A percentile compares a stretch with the other conserved stretches of the same genome.
These are phyloP conservation scores for Myiozetetes cayanensis DNA, from an alignment of 2,113 vertebrate species.

Conservation along the genomic window DNA sequence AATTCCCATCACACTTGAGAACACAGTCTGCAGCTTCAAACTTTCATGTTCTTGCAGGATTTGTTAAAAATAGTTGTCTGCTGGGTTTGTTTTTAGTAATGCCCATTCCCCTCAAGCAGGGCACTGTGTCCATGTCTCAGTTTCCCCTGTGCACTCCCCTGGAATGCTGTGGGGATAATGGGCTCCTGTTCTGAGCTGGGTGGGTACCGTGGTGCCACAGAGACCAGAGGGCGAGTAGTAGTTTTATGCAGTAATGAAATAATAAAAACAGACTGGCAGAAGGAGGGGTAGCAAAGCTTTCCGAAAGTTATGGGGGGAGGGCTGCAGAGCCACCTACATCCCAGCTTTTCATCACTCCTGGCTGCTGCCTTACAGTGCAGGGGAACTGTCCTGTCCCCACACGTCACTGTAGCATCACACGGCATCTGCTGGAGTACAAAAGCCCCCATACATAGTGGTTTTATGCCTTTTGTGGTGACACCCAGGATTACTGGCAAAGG, in stretches of 20 bases:
- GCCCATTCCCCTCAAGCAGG: not conserved
- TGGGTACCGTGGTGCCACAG: not conserved
- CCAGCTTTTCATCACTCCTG: not conserved
- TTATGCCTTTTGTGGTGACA: not conserved
- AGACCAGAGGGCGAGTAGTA: not conserved
- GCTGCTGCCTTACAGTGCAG: not conserved
- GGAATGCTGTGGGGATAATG: not conserved
- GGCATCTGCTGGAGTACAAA: not conserved
- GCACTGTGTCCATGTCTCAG: not conserved
- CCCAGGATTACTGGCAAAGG: not conserved
- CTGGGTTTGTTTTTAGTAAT: not conserved
- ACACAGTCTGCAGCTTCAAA: not conserved
- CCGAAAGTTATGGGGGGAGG: not conserved
- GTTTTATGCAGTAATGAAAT: not conserved
- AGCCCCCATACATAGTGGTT: not conserved
- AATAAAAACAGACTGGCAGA: not conserved
- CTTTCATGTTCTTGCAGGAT: not conserved
- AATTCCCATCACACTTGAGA: not conserved
- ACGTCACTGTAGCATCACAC: not conserved
- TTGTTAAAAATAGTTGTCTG: not conserved
- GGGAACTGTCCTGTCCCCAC: not conserved
- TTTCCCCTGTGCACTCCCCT: not conserved
- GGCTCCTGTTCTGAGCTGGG: accelerated
- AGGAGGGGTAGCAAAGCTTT: not conserved
- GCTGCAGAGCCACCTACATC: not conserved